These are phyloP conservation scores for Glossosoma conforme DNA, from an alignment of 1,140 invertebrate genomes.

Conservation along the genomic window DNA sequence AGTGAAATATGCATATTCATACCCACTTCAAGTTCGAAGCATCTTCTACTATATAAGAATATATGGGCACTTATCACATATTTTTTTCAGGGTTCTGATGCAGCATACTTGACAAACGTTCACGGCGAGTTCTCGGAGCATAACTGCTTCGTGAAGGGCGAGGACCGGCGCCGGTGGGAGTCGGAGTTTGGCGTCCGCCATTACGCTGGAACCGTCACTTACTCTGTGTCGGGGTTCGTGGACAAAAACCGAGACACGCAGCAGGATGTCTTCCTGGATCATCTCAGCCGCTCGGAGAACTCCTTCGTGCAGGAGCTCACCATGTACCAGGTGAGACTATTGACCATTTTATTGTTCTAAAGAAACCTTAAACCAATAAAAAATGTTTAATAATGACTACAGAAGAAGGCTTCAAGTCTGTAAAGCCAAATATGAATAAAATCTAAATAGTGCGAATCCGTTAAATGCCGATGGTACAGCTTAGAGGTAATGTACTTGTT, in stretches of 20 bases:
- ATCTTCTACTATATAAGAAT: too few relatives aligned
- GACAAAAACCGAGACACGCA: constrained; percentile 96
- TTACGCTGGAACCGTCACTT: constrained; percentile 92
- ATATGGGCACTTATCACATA: too few relatives aligned
- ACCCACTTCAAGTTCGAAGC: too few relatives aligned
- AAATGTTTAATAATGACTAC: too few relatives aligned
- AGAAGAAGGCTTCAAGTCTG: too few relatives aligned
- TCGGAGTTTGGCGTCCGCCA: constrained; percentile 88
- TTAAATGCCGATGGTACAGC: too few relatives aligned
- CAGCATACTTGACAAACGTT: constrained; percentile 84
- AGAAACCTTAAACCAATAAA: too few relatives aligned
- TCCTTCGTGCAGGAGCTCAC: constrained; percentile 86
- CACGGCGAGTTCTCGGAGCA: constrained; percentile 86
- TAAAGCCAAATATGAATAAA: too few relatives aligned
- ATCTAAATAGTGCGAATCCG: too few relatives aligned
- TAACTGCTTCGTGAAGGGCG: constrained; percentile 81
- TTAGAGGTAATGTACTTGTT: too few relatives aligned
- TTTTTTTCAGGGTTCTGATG: constrained; percentile 70
- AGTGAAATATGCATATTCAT: too few relatives aligned
- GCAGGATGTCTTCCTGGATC: constrained; percentile 92
- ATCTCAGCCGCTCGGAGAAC: constrained; percentile 81
- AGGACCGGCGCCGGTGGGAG: constrained; percentile 84
- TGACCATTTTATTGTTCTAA: too few relatives aligned
- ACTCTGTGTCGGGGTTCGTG: constrained; percentile 89
- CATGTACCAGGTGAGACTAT: constrained; percentile 61